Evolutionary conservation across 2,888 invertebrate genomes (phyloP).

Genomic region (Azorinus chamasolen): DNA sequence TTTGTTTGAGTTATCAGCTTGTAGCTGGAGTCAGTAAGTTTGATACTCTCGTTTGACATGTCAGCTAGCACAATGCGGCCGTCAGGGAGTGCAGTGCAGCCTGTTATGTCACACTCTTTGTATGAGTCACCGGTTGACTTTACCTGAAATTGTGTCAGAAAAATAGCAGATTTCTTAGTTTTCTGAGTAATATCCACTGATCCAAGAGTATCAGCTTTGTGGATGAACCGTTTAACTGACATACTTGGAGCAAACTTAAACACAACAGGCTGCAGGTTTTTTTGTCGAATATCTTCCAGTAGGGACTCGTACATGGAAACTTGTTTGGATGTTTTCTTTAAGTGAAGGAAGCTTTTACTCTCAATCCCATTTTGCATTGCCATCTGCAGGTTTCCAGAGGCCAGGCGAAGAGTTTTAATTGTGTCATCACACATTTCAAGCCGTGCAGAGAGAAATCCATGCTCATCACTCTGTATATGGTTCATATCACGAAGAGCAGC

Average conservation of each 20-base stretch:
- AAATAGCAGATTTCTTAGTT: constrained; percentile 29
- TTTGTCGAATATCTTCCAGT: constrained; percentile 39
- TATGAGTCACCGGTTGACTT: constrained; percentile 52
- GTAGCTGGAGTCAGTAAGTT: constrained; percentile 37
- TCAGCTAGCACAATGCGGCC: constrained; percentile 54
- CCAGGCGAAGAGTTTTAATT: constrained; percentile 33
- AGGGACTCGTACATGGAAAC: constrained; percentile 43
- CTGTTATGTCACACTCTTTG: constrained; percentile 54
- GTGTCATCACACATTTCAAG: constrained; percentile 42
- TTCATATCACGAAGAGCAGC: constrained; percentile 26
- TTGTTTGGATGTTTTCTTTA: constrained; percentile 55
- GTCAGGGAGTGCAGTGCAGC: constrained; percentile 42
- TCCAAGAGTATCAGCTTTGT: constrained; percentile 33
- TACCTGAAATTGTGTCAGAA: constrained; percentile 41
- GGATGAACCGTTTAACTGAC: constrained; percentile 42
- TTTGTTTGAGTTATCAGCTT: constrained; percentile 59
- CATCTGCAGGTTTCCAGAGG: constrained; percentile 38
- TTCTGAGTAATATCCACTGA: constrained; percentile 32
- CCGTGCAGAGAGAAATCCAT: constrained; percentile 37
- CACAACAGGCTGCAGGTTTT: constrained; percentile 37
- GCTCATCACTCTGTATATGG: constrained; percentile 44
- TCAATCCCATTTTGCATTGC: constrained; percentile 57
- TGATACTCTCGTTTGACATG: constrained; percentile 60
- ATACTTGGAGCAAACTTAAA: constrained; percentile 37
- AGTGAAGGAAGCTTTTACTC: constrained; percentile 57